phyloP scores from a whole-genome alignment of 2,888 invertebrate species.

The Drosophila anceps region DNA sequence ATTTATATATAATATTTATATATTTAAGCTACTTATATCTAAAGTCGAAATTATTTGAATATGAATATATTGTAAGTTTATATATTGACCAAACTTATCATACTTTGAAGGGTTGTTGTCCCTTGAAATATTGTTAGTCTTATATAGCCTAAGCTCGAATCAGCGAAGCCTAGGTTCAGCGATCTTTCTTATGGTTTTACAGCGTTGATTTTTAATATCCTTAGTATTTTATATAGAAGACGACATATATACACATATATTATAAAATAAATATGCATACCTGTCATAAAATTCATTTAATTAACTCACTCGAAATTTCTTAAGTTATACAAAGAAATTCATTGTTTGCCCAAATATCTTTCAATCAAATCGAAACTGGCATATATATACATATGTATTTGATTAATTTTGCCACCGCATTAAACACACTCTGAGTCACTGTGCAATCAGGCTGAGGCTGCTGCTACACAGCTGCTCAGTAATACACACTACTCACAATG shows the following conservation, averaged over 20 bases:
- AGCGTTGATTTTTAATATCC: neutral
- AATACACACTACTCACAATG: conserved; percentile 52
- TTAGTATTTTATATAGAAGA: too few species aligned
- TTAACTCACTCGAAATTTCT: neutral
- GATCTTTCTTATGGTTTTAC: neutral
- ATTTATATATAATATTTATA: too few species aligned
- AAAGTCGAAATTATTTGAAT: too few species aligned
- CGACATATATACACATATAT: too few species aligned
- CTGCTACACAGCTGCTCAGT: conserved; percentile 47
- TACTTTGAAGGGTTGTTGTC: too few species aligned
- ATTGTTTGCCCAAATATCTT: neutral
- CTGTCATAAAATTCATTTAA: too few species aligned
- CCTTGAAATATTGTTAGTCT: neutral
- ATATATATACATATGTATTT: too few species aligned
- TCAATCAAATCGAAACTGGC: neutral
- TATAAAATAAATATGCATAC: too few species aligned
- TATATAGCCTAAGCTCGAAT: neutral
- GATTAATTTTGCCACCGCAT: neutral
- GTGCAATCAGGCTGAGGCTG: conserved; percentile 42
- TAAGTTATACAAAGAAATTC: neutral
- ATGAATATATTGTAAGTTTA: too few species aligned
- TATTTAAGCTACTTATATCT: too few species aligned
- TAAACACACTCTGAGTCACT: conserved; percentile 27
- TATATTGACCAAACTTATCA: too few species aligned
- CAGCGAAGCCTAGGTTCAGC: neutral